These are phyloP conservation scores for Rhagoletis pomonella DNA, from an alignment of 1,140 invertebrate genomes.

Conservation along the genomic window DNA sequence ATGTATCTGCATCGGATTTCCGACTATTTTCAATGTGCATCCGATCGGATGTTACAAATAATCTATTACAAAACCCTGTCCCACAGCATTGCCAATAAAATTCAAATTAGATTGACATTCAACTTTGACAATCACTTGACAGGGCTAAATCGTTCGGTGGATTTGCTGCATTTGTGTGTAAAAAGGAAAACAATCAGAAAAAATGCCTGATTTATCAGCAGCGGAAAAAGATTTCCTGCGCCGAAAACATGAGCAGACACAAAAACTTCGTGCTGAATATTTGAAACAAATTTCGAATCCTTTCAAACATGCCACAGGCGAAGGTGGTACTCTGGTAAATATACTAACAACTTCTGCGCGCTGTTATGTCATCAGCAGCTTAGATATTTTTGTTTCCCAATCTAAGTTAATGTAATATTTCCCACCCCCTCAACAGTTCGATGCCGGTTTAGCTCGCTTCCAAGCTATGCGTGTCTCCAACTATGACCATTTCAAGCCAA, in stretches of 20 bases:
- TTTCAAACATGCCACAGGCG: constrained; percentile 75
- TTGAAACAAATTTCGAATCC: constrained; percentile 82
- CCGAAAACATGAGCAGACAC: constrained; percentile 69
- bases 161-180: not conserved
- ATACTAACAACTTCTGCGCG: constrained; percentile 5
- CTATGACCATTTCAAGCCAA: constrained; percentile 82
- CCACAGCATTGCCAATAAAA: constrained; percentile 1
- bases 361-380: constrained; percentile 72
- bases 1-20: too few species aligned
- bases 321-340: constrained; percentile 79
- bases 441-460: constrained; percentile 82
- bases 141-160: not conserved
- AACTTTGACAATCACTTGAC: constrained; percentile 4
- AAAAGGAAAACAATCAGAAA: constrained; percentile 43
- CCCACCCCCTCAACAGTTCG: constrained; percentile 80
- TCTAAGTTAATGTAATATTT: constrained; percentile 57
- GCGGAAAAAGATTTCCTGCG: constrained; percentile 62
- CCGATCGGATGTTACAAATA: not conserved
- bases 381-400: constrained; percentile 48
- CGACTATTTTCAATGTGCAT: not conserved
- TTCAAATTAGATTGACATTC: constrained; percentile 1
- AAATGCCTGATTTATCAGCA: constrained; percentile 56
- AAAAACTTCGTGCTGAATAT: constrained; percentile 76
- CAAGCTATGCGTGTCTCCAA: constrained; percentile 80
- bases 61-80: not conserved